Conservation (phyloP, 2,113 vertebrate species). For the Promerops cafer region DNA sequence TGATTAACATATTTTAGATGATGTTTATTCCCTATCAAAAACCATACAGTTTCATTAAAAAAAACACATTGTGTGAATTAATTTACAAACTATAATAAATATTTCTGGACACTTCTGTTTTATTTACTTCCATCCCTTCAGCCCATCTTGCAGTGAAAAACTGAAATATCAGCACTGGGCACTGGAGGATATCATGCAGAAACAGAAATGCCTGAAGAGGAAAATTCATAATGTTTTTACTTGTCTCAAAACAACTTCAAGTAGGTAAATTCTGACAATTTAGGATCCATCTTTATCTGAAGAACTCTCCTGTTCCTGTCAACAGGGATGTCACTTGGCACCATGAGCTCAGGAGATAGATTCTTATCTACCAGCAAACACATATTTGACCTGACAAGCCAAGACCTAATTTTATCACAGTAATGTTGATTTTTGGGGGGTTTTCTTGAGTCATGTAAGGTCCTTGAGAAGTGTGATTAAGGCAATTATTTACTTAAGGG, state of each 20-base stretch:
- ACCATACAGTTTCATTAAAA: background rate
- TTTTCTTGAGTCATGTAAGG: background rate
- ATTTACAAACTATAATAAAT: background rate
- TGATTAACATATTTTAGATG: background rate
- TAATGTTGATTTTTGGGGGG: background rate
- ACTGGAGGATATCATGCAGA: background rate
- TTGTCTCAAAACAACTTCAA: background rate
- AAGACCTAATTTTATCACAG: conserved; percentile 10
- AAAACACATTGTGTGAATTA: background rate
- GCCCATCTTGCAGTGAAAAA: background rate
- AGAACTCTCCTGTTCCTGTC: background rate
- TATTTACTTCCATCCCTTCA: background rate
- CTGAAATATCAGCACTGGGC: background rate
- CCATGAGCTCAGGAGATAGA: background rate
- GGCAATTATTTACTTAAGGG: background rate
- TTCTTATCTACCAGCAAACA: background rate
- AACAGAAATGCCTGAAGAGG: background rate
- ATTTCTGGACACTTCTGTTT: background rate
- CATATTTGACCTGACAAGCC: background rate
- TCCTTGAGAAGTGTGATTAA: conserved; percentile 7
- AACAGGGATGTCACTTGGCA: background rate
- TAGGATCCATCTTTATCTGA: background rate
- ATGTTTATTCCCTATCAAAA: background rate
- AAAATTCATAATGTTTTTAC: background rate
- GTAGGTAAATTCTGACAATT: background rate